Conservation (phyloP, 2,113 vertebrate species). For the Ornithorhynchus anatinus region DNA sequence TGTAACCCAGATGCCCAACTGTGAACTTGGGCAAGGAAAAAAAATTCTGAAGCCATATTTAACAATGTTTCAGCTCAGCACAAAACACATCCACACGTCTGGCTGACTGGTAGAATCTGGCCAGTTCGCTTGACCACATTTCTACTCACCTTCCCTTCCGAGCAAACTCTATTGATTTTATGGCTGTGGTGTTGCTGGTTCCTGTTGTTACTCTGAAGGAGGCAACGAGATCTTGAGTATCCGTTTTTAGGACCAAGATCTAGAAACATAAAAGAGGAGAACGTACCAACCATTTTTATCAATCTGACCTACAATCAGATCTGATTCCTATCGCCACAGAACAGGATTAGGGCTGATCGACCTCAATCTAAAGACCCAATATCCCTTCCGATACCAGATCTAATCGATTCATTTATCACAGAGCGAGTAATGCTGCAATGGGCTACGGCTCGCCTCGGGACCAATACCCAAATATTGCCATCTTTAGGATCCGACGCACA, state of each 20-base stretch:
- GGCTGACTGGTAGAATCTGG: fast-evolving
- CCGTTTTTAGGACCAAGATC: conserved; percentile 96
- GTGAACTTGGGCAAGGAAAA: no score
- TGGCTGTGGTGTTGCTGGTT: conserved; percentile 98
- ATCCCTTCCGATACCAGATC: no score
- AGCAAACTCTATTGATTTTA: conserved; percentile 98
- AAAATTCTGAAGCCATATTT: background rate
- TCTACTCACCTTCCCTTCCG: conserved; percentile 97
- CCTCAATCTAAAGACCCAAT: no score
- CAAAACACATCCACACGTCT: background rate
- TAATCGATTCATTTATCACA: no score
- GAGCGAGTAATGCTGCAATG: no score
- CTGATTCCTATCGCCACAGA: conserved; percentile 24
- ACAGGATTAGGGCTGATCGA: no score
- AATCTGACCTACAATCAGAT: background rate
- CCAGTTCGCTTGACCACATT: no score
- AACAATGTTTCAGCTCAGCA: background rate
- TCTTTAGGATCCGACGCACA: no score
- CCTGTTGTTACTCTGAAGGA: conserved; percentile 98
- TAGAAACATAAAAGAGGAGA: conserved; percentile 60
- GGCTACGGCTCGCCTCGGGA: no score
- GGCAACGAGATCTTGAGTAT: conserved; percentile 94
- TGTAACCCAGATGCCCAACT: no score
- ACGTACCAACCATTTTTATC: conserved; percentile 14
- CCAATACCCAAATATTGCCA: no score